Percentiles rank a stretch among this genome's conserved stretches.
Evolutionary conservation across 2,888 invertebrate species (phyloP).

Genomic region (Dolomedes plantarius): DNA sequence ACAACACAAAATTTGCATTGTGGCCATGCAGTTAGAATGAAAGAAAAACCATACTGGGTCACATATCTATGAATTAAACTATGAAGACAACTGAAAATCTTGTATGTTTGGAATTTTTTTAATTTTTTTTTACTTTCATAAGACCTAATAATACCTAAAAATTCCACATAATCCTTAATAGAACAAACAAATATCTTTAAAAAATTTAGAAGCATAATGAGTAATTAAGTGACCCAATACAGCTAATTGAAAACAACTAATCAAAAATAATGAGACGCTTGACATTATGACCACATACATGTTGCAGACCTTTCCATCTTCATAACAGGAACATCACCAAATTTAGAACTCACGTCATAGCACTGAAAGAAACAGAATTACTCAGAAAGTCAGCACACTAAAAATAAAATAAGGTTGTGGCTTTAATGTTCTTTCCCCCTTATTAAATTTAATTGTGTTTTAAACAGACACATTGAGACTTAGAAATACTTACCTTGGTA

Average conservation of each 20-base stretch:
- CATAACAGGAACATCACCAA: constrained; percentile 81
- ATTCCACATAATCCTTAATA: too few species aligned
- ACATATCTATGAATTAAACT: background rate
- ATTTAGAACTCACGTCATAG: constrained; percentile 91
- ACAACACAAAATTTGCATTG: background rate
- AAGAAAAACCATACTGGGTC: constrained; percentile 36
- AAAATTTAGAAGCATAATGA: too few species aligned
- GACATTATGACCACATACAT: constrained; percentile 79
- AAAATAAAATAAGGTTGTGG: background rate
- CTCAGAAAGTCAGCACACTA: constrained; percentile 34
- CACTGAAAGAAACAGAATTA: constrained; percentile 80
- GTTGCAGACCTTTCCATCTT: constrained; percentile 95
- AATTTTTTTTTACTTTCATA: too few species aligned
- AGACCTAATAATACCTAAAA: too few species aligned
- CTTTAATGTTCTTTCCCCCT: too few species aligned
- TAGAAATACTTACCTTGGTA: too few species aligned
- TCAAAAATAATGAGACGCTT: constrained; percentile 12
- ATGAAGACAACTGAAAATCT: too few species aligned
- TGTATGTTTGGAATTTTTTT: too few species aligned
- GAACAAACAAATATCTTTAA: too few species aligned
- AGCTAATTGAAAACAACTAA: constrained; percentile 23
- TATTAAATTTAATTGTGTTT: too few species aligned
- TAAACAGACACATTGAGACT: too few species aligned
- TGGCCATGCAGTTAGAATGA: constrained; percentile 35
- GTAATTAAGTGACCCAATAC: constrained; percentile 35